Conservation (phyloP, 2,797 vertebrate genomes). For the Poecilia picta region DNA sequence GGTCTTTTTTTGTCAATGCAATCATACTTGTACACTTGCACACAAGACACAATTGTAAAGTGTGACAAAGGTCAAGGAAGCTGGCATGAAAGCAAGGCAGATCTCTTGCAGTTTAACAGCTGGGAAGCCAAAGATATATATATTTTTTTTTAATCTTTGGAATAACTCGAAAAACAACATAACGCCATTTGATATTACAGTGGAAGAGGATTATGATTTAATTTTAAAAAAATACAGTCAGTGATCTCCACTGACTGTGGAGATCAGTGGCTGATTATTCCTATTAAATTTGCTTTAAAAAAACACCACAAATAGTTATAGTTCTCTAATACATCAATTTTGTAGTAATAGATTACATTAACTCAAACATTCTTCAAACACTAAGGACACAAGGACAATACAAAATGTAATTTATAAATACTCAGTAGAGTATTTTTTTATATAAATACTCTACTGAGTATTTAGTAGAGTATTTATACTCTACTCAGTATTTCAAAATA, state of each 20-base stretch:
- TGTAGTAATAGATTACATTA: neutral
- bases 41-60: slow-evolving; percentile 8
- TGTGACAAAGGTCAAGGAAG: slow-evolving; percentile 23
- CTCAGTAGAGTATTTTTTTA: neutral
- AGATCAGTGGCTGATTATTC: neutral
- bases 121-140: neutral
- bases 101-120: neutral
- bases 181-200: neutral
- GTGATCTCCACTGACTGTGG: too few species aligned
- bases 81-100: neutral
- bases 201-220: neutral
- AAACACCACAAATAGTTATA: neutral
- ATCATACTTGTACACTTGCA: neutral
- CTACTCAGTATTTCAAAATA: too few species aligned
- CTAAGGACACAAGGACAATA: neutral
- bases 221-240: neutral
- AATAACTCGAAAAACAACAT: neutral
- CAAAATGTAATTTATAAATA: neutral
- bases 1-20: slow-evolving; percentile 4
- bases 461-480: too few species aligned
- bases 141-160: neutral
- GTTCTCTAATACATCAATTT: neutral
- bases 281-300: neutral
- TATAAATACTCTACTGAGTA: too few species aligned
- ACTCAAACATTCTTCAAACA: neutral